phyloP scores from a whole-genome alignment of 2,888 invertebrate species.

The Aricia artaxerxes region DNA sequence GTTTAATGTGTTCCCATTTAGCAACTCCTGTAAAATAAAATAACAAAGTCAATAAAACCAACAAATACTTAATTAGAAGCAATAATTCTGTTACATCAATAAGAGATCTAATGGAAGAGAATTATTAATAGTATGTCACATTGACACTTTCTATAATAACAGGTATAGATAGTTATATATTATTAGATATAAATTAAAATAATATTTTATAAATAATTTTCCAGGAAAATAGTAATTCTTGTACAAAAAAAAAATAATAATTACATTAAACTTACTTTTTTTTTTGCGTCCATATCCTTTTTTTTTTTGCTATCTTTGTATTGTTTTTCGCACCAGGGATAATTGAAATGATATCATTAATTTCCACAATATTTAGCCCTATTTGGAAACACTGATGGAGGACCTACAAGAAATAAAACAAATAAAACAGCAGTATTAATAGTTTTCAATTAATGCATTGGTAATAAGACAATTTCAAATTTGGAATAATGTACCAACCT shows the following conservation, averaged over 20 bases:
- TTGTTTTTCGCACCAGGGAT: no score
- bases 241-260: background rate
- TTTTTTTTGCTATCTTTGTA: no score
- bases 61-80: background rate
- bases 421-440: background rate
- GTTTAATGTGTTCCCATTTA: slow-evolving; percentile 15
- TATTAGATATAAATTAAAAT: no score
- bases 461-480: background rate
- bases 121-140: no score
- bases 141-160: no score
- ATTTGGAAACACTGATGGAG: slow-evolving; percentile 35
- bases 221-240: background rate
- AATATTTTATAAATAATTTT: background rate
- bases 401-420: slow-evolving; percentile 39
- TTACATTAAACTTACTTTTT: no score
- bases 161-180: no score
- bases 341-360: no score
- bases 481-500: background rate
- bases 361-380: slow-evolving; percentile 37
- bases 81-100: background rate
- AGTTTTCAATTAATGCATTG: background rate
- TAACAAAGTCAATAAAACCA: slow-evolving; percentile 1
- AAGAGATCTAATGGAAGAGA: background rate
- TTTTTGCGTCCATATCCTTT: no score
- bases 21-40: slow-evolving; percentile 24